Evolutionary conservation across 2,797 vertebrate species (phyloP).

Genomic region (Hemibagrus guttatus): DNA sequence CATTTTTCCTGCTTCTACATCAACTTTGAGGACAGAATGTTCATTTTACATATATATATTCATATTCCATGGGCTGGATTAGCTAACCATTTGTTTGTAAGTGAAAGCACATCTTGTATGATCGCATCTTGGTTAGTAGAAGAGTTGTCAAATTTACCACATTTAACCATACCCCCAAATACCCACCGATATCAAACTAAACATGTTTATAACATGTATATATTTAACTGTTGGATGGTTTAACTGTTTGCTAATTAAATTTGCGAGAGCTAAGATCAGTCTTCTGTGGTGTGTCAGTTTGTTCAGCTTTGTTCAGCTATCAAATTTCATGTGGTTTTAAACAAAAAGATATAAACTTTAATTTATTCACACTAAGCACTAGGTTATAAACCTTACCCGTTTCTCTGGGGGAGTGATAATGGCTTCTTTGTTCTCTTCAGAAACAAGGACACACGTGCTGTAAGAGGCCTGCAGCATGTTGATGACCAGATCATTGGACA

Average conservation of each 20-base stretch:
- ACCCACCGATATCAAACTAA: not conserved
- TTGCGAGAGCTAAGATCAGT: no score
- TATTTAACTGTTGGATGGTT: not conserved
- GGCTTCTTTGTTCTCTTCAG: constrained; percentile 90
- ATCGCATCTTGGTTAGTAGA: not conserved
- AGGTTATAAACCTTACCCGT: constrained; percentile 69
- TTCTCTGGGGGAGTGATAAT: constrained; percentile 84
- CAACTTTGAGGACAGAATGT: no score
- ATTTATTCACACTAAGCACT: not conserved
- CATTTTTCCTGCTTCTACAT: no score
- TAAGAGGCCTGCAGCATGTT: constrained; percentile 96
- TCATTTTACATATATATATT: no score
- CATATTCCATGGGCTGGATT: no score
- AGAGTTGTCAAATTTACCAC: not conserved
- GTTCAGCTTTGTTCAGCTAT: not conserved
- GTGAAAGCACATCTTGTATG: not conserved
- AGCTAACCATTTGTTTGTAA: not conserved
- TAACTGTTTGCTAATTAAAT: not conserved
- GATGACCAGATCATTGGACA: constrained; percentile 91
- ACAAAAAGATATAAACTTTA: not conserved
- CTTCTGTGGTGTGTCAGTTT: not conserved
- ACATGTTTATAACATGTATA: not conserved
- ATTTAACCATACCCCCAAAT: not conserved
- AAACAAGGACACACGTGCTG: constrained; percentile 88
- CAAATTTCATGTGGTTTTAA: not conserved